Conservation (phyloP, 2,113 vertebrate species). For the Sakesphorus luctuosus region DNA sequence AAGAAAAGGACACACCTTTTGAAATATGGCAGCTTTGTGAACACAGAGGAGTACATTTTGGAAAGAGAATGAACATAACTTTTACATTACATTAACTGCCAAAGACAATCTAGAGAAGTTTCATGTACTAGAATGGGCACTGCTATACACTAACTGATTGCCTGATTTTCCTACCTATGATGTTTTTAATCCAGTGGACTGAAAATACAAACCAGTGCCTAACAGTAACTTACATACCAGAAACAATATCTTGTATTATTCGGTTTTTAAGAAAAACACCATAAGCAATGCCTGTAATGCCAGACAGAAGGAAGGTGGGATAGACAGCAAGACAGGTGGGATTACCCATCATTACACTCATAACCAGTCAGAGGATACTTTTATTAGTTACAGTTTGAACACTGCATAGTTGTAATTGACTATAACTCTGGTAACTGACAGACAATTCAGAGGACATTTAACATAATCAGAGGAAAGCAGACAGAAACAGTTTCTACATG, state of each 20-base stretch:
- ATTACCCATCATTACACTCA: background rate
- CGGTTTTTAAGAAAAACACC: background rate
- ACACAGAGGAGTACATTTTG: background rate
- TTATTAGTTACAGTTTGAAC: background rate
- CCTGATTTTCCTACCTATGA: background rate
- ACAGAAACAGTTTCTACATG: background rate
- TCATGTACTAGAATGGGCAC: background rate
- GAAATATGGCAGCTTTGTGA: background rate
- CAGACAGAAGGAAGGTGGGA: background rate
- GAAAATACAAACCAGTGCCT: background rate
- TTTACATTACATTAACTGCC: background rate
- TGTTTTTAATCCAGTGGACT: background rate
- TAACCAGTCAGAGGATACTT: background rate
- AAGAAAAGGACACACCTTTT: background rate
- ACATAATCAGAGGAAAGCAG: background rate
- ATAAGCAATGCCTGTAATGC: background rate
- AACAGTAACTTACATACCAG: background rate
- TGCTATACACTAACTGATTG: background rate
- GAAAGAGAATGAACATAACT: background rate
- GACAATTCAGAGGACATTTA: background rate
- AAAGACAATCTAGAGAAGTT: background rate
- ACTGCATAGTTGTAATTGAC: background rate
- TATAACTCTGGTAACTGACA: background rate
- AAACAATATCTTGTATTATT: background rate
- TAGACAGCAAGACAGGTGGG: background rate